A percentile compares a stretch with the other conserved stretches of the same genome.
These are phyloP conservation scores for Mastomys natalensis DNA, from an alignment of 2,113 vertebrate genomes.

Conservation along the genomic window DNA sequence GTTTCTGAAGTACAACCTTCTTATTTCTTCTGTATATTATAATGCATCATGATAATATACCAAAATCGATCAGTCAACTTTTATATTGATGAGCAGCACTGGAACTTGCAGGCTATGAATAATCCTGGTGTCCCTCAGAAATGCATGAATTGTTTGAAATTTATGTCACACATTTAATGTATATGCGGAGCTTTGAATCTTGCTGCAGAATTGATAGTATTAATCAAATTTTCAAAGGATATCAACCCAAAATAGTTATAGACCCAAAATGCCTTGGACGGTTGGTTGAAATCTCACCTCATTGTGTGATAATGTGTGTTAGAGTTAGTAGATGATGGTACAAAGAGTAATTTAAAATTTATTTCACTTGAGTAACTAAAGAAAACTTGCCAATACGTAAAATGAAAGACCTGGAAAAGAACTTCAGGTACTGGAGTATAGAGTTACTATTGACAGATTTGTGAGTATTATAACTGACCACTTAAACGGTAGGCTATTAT, in stretches of 20 bases:
- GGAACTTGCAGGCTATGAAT: neutral
- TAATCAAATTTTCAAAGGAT: constrained; percentile 40
- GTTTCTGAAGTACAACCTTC: neutral
- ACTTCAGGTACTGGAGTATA: no score
- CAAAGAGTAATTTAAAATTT: neutral
- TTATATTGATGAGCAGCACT: neutral
- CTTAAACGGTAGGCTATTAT: neutral
- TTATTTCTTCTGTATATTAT: neutral
- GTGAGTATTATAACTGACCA: neutral
- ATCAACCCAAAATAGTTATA: neutral
- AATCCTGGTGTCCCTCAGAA: neutral
- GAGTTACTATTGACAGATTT: neutral
- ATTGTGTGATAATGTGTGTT: neutral
- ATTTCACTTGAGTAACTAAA: constrained; percentile 22
- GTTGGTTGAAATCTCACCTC: neutral
- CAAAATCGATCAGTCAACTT: neutral
- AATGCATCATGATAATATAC: neutral
- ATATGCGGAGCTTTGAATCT: neutral
- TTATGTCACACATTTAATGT: neutral
- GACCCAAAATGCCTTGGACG: neutral
- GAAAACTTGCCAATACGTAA: neutral
- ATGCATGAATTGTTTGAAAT: neutral
- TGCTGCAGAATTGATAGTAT: neutral
- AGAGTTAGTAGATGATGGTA: neutral
- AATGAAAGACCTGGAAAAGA: neutral